Percentiles rank a stretch among this genome's conserved stretches.
Conservation (phyloP, 1,140 invertebrate genomes). For the Megathymus violae region DNA sequence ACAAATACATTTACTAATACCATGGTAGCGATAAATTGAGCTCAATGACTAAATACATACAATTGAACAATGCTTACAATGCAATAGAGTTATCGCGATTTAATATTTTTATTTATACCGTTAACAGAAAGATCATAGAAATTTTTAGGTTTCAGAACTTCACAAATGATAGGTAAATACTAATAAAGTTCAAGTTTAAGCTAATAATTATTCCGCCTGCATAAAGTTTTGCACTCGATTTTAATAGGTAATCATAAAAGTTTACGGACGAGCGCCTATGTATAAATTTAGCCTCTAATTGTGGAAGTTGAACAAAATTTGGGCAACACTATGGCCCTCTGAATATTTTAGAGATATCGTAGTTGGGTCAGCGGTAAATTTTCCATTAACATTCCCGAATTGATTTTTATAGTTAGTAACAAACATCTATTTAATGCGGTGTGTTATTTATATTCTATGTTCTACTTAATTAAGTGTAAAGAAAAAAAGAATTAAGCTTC, state of each 20-base stretch:
- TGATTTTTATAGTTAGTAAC: neutral
- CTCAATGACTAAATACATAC: neutral
- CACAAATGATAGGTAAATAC: too few relatives aligned
- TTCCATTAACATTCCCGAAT: constrained; percentile 4
- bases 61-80: neutral
- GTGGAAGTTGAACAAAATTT: constrained; percentile 21
- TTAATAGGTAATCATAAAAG: constrained; percentile 33
- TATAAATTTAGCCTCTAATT: constrained; percentile 36
- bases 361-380: neutral
- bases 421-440: too few relatives aligned
- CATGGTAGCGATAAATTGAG: neutral
- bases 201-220: constrained; percentile 18
- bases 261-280: constrained; percentile 33
- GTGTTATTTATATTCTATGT: too few relatives aligned
- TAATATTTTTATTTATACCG: neutral
- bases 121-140: too few relatives aligned
- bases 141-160: too few relatives aligned
- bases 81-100: neutral
- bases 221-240: constrained; percentile 33
- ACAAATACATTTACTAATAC: neutral
- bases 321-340: constrained; percentile 13
- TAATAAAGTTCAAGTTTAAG: too few relatives aligned
- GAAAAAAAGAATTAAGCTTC: too few relatives aligned
- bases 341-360: constrained; percentile 21
- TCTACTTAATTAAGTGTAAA: too few relatives aligned